These are phyloP conservation scores for Willisornis vidua DNA, from an alignment of 2,113 vertebrate species.

Conservation along the genomic window DNA sequence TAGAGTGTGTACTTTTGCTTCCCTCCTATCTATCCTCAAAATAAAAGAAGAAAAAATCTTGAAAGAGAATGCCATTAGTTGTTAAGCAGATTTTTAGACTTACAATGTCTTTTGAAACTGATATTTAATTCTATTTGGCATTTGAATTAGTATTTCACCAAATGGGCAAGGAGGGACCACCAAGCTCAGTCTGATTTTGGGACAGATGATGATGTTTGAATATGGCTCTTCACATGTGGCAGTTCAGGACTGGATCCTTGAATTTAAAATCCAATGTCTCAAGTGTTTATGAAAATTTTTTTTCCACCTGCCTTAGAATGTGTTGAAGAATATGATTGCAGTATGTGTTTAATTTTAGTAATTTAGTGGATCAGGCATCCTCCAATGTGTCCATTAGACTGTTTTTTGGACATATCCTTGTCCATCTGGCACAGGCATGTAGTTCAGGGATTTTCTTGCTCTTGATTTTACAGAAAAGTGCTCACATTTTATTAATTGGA, in stretches of 20 bases:
- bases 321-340: not conserved
- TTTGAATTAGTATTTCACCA: not conserved
- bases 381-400: not conserved
- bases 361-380: not conserved
- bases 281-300: not conserved
- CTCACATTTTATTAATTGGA: not conserved
- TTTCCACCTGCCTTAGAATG: not conserved
- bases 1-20: not conserved
- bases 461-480: not conserved
- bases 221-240: not conserved
- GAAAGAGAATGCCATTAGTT: not conserved
- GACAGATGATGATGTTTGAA: not conserved
- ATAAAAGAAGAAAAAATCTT: not conserved
- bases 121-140: not conserved
- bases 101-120: not conserved
- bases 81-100: not conserved
- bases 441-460: not conserved
- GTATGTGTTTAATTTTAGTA: not conserved
- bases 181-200: not conserved
- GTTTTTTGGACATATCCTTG: not conserved
- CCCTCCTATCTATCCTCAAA: not conserved
- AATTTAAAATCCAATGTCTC: not conserved
- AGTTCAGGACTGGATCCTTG: not conserved
- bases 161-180: not conserved
- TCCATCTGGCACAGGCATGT: not conserved